Evolutionary conservation across 2,888 invertebrate genomes (phyloP).

Genomic region (Volucella zonaria): DNA sequence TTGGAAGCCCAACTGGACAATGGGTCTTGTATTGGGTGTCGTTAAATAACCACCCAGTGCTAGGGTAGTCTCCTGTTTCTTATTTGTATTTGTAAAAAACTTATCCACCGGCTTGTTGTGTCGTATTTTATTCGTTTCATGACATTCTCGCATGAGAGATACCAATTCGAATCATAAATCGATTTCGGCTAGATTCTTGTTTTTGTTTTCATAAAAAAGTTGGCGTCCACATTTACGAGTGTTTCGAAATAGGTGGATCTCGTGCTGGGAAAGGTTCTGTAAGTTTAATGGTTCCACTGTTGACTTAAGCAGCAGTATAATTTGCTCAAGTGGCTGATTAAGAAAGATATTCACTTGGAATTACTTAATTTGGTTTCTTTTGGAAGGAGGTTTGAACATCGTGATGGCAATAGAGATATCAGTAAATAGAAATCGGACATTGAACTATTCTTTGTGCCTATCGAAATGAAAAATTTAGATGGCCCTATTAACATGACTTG

Average conservation of each 20-base stretch:
- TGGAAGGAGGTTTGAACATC: too few relatives aligned
- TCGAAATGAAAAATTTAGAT: too few relatives aligned
- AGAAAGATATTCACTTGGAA: conserved; percentile 23
- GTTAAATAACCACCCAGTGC: conserved; percentile 51
- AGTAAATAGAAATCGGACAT: too few relatives aligned
- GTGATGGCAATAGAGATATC: too few relatives aligned
- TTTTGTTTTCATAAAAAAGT: conserved; percentile 21
- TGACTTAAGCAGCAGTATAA: conserved; percentile 34
- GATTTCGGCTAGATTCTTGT: conserved; percentile 32
- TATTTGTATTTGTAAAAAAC: too few relatives aligned
- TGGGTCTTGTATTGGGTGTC: conserved; percentile 35
- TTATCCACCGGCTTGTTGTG: too few relatives aligned
- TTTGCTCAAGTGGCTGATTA: conserved; percentile 19
- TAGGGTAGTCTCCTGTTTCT: conserved; percentile 43
- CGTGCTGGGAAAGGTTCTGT: conserved; percentile 19
- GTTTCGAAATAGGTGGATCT: conserved; percentile 20
- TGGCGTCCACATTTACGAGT: conserved; percentile 23
- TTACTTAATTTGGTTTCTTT: too few relatives aligned
- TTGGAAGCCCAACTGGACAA: conserved; percentile 55
- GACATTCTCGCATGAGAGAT: conserved; percentile 50
- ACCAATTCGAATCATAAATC: conserved; percentile 44
- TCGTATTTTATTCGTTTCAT: conserved; percentile 23
- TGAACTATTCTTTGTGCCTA: too few relatives aligned
- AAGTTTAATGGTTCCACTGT: conserved; percentile 22
- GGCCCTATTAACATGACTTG: too few relatives aligned